Base-by-base conservation (phyloP, 2,888 invertebrate genomes). In the Philereme vetulata region DNA sequence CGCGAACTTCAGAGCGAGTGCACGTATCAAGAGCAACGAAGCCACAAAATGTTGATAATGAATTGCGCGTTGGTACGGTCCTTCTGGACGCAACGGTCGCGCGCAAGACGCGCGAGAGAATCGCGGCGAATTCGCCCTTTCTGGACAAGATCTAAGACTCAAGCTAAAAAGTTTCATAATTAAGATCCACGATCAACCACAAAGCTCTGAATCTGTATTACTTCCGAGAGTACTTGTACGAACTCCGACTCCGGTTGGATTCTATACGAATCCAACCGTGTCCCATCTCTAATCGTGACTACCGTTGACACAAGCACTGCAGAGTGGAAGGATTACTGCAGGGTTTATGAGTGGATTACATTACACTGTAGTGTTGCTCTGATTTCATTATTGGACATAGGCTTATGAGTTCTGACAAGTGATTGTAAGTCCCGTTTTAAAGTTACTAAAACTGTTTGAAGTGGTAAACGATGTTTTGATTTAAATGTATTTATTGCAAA, bases 261-360 rank as follows among this genome's bases (percentile, higher is more conserved):
- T 0, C 7, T 3, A 8, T 4, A 21, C 21, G n/a, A 34, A 4
- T 8, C 10, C 21, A 10, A 1, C 4, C n/a, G 7, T 7, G 34
- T 46, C 58, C 51, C 58, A 52, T 62, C 58, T 49, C 62, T 58
- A 61, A 6, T 5, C 53, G 51, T 62, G 51, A 59, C 90, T 90
- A 85, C 86, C 85, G 88, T 86, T 88, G 88, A 90, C 90, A 86
- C 86, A 83, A 85, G 86, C 79, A 86, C 82, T 82, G 85, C 75
- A 74, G 83, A 85, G 83, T 81, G 80, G 82, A 85, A 86, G 90
- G 89, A 86, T 90, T 90, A 88, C 86, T 85, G 83, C 84, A 78
- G 81, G 86, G 85, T 88, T 90, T 90, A 90, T 86, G 88, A 85
- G 86, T 85, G 84, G 89, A 89, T 90, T 90, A 90, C 85, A 85